A percentile compares a stretch with the other conserved stretches of the same genome.
Evolutionary conservation across 2,113 vertebrate species (phyloP).

Genomic region (Varanus salvator): DNA sequence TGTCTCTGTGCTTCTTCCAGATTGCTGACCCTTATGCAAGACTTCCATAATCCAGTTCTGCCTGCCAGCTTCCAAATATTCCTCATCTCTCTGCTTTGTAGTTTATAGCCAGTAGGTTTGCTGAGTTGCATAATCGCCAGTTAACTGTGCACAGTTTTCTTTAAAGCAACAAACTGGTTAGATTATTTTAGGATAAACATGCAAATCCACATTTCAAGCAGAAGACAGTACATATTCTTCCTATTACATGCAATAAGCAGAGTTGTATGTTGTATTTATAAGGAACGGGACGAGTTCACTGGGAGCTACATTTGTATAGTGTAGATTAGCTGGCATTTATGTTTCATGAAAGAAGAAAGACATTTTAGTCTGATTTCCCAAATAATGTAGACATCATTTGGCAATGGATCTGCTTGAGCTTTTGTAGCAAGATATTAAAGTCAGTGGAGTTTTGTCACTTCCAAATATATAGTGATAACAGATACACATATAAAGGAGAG

Average conservation of each 20-base stretch:
- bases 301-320: rapidly evolving
- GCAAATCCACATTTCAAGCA: background rate
- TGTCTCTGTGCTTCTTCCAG: background rate
- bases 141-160: background rate
- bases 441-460: background rate
- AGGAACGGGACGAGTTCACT: background rate
- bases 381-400: conserved; percentile 7
- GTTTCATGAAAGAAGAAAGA: background rate
- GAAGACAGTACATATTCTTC: background rate
- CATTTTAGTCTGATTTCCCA: background rate
- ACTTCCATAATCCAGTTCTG: background rate
- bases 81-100: background rate
- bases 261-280: conserved; percentile 3
- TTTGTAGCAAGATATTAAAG: background rate
- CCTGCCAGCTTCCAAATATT: background rate
- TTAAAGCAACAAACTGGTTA: background rate
- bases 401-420: background rate
- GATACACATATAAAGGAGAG: background rate
- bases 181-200: background rate
- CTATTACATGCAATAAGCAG: background rate
- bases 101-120: background rate
- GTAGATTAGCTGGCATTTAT: background rate
- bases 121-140: background rate
- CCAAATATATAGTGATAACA: background rate
- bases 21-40: background rate